Percentiles rank a stretch among this genome's conserved stretches.
Evolutionary conservation across 2,888 invertebrate species (phyloP).

Genomic region (Hofmannophila pseudospretella): DNA sequence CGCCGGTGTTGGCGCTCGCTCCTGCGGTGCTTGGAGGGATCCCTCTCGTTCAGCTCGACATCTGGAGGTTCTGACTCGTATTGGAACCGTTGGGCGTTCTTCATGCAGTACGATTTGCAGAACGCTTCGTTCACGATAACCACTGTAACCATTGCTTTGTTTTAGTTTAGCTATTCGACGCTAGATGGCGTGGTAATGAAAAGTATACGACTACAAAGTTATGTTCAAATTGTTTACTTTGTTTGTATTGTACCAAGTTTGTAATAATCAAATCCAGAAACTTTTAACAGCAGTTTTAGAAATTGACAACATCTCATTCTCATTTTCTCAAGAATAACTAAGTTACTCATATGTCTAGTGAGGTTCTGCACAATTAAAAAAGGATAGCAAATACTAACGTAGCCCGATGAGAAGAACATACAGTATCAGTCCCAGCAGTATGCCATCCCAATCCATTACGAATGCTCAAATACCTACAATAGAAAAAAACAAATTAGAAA

Average conservation of each 20-base stretch:
- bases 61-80: slow-evolving; percentile 25
- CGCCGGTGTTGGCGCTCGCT: slow-evolving; percentile 7
- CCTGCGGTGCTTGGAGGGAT: slow-evolving; percentile 20
- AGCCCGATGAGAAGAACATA: slow-evolving; percentile 46
- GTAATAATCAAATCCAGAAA: too few relatives aligned
- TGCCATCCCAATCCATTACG: slow-evolving; percentile 35
- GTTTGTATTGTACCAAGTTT: too few relatives aligned
- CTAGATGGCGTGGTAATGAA: slow-evolving; percentile 18
- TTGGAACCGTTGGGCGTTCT: slow-evolving; percentile 28
- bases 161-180: slow-evolving; percentile 4
- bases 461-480: too few relatives aligned
- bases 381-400: slow-evolving; percentile 34
- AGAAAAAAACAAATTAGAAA: slow-evolving; percentile 9
- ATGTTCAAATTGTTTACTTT: too few relatives aligned
- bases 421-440: slow-evolving; percentile 41
- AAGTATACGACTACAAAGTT: too few relatives aligned
- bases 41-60: slow-evolving; percentile 41
- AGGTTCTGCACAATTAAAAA: too few relatives aligned
- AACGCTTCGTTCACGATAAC: slow-evolving; percentile 53
- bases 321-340: too few relatives aligned
- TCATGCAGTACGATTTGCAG: slow-evolving; percentile 48
- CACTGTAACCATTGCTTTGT: slow-evolving; percentile 34
- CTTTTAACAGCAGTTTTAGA: too few relatives aligned
- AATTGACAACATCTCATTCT: too few relatives aligned
- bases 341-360: too few relatives aligned